Evolutionary conservation across 2,113 vertebrate species (phyloP).

Genomic region (Plecturocebus donacophilus): DNA sequence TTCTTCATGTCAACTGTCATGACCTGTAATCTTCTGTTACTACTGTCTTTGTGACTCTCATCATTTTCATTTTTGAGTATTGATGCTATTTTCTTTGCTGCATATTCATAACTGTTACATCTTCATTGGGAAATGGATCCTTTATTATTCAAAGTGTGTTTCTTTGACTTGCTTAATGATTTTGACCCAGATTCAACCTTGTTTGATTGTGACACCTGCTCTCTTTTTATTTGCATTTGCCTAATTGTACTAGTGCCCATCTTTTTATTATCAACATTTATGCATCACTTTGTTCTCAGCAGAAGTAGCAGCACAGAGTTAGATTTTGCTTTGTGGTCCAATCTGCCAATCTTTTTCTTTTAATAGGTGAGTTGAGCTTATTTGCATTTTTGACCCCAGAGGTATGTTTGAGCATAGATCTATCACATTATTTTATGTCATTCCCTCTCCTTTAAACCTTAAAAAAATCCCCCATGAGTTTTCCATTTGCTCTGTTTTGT

Average conservation of each 20-base stretch:
- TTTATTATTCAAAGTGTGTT: conserved; percentile 52
- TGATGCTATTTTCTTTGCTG: background rate
- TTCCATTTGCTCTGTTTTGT: background rate
- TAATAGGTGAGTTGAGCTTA: background rate
- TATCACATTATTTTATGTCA: background rate
- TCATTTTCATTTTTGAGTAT: background rate
- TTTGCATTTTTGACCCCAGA: conserved; percentile 15
- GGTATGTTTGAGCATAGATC: conserved; percentile 24
- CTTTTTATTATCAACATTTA: conserved; percentile 16
- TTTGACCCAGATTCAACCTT: conserved; percentile 56
- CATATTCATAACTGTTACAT: background rate
- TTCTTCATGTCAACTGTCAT: background rate
- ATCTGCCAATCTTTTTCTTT: conserved; percentile 13
- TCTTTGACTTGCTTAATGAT: conserved; percentile 59
- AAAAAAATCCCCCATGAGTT: background rate
- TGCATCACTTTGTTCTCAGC: background rate
- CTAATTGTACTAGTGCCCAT: background rate
- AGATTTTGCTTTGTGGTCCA: conserved; percentile 8
- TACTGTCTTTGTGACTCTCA: background rate
- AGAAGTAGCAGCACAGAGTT: background rate
- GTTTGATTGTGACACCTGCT: conserved; percentile 54
- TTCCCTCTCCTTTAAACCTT: background rate
- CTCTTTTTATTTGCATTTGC: conserved; percentile 47
- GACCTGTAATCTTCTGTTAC: background rate
- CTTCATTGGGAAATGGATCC: conserved; percentile 16